Percentiles rank a stretch among this genome's conserved stretches.
Conservation (phyloP, 1,140 invertebrate genomes). For the Diabrotica virgifera region DNA sequence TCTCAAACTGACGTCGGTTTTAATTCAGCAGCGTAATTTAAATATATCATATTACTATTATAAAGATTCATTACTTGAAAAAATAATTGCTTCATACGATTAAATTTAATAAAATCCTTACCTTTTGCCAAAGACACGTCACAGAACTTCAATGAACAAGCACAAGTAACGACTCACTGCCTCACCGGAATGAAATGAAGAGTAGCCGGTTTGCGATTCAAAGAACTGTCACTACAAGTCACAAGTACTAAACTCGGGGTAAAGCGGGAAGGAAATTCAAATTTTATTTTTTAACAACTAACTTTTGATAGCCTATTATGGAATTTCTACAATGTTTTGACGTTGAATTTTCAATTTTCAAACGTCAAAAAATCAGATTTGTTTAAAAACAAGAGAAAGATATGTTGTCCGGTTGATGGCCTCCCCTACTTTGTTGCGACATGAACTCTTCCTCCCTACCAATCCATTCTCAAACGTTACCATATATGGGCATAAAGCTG, state of each 20-base stretch:
- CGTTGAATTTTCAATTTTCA: slow-evolving; percentile 20
- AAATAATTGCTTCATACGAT: neutral
- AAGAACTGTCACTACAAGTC: slow-evolving; percentile 29
- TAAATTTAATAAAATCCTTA: slow-evolving; percentile 30
- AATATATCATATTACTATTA: too few relatives aligned
- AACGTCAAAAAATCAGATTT: slow-evolving; percentile 12
- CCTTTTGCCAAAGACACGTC: slow-evolving; percentile 46
- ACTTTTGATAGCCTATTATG: neutral
- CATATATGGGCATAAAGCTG: slow-evolving; percentile 77
- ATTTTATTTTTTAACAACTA: slow-evolving; percentile 26
- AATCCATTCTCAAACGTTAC: slow-evolving; percentile 60
- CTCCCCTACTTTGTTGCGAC: slow-evolving; percentile 31
- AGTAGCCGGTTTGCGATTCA: slow-evolving; percentile 37
- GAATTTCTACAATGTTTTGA: slow-evolving; percentile 14
- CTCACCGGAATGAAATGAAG: slow-evolving; percentile 25
- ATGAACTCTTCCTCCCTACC: slow-evolving; percentile 47
- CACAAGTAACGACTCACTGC: slow-evolving; percentile 33
- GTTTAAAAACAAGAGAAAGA: slow-evolving; percentile 23
- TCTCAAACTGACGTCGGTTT: too few relatives aligned
- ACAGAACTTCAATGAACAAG: slow-evolving; percentile 40
- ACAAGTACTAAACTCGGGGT: slow-evolving; percentile 26
- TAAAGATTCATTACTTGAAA: too few relatives aligned
- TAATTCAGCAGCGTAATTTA: too few relatives aligned
- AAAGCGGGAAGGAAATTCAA: slow-evolving; percentile 32
- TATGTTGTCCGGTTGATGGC: slow-evolving; percentile 9